These are phyloP conservation scores for Sciurus carolinensis DNA, from an alignment of 2,797 vertebrate species.

Conservation along the genomic window DNA sequence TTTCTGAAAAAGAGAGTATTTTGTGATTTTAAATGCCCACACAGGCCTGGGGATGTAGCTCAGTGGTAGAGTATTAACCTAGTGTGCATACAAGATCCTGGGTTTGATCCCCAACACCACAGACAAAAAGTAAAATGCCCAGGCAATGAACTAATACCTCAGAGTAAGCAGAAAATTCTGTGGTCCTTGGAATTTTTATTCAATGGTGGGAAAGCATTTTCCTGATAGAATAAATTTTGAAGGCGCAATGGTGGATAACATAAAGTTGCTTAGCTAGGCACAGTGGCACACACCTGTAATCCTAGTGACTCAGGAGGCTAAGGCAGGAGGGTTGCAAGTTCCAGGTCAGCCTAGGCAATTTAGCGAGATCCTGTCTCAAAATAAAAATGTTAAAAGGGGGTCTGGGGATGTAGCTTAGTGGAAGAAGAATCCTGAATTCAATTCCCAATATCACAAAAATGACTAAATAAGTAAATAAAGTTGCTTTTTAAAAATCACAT, in stretches of 20 bases:
- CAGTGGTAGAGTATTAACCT: neutral
- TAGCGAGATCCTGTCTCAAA: no score
- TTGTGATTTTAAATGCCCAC: neutral
- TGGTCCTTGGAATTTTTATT: neutral
- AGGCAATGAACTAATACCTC: neutral
- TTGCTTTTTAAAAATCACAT: neutral
- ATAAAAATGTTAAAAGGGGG: no score
- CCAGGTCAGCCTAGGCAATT: no score
- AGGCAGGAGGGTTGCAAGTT: no score
- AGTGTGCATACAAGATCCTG: neutral
- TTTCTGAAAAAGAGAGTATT: conserved; percentile 27
- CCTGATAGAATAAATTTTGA: neutral
- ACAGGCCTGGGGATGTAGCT: neutral
- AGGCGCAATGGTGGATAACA: neutral
- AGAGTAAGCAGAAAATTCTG: neutral
- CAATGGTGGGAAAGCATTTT: neutral
- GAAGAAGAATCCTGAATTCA: no score
- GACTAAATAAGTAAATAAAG: neutral
- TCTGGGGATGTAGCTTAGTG: no score
- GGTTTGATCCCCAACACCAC: neutral
- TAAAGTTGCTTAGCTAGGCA: neutral
- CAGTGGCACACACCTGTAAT: no score
- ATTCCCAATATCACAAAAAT: no score
- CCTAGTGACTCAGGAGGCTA: no score
- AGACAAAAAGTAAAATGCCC: neutral